A percentile compares a stretch with the other conserved stretches of the same genome.
phyloP scores from a whole-genome alignment of 1,140 invertebrate genomes.

The Ganaspis sp. region DNA sequence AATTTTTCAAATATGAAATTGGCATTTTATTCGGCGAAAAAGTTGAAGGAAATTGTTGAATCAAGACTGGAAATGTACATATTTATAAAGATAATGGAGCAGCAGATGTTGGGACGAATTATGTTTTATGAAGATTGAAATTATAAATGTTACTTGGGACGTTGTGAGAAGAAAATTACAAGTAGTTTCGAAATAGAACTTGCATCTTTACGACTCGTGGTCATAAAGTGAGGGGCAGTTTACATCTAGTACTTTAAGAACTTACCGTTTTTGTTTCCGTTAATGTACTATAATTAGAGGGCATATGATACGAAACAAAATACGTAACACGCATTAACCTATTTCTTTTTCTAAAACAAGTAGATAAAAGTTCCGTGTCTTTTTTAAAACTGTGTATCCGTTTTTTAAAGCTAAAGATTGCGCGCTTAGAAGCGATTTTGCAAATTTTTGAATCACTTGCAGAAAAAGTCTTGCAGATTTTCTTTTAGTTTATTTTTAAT shows the following conservation, averaged over 20 bases:
- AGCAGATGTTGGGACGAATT: neutral
- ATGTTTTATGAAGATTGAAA: conserved; percentile 15
- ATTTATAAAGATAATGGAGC: conserved; percentile 7
- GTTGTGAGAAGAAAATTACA: conserved; percentile 21
- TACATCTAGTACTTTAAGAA: conserved; percentile 2
- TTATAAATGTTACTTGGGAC: conserved; percentile 3
- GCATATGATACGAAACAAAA: conserved; percentile 2
- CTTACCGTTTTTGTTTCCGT: conserved; percentile 18
- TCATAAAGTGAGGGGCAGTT: conserved; percentile 8
- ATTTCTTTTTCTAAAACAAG: neutral
- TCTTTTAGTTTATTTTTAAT: too few species aligned
- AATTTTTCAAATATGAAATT: neutral
- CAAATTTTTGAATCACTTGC: too few species aligned
- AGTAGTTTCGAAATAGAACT: conserved; percentile 22
- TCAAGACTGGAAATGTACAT: neutral
- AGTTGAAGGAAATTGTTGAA: neutral
- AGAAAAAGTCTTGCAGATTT: too few species aligned
- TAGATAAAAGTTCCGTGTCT: neutral
- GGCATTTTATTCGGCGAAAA: neutral
- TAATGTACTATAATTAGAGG: conserved; percentile 24
- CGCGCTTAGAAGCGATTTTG: too few species aligned
- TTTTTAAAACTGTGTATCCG: too few species aligned
- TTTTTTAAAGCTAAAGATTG: too few species aligned
- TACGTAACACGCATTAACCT: conserved; percentile 12
- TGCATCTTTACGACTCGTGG: conserved; percentile 15